Percentiles rank a stretch among this genome's conserved stretches.
These are phyloP conservation scores for Drosophila bifasciata DNA, from an alignment of 1,140 invertebrate genomes.

Conservation along the genomic window DNA sequence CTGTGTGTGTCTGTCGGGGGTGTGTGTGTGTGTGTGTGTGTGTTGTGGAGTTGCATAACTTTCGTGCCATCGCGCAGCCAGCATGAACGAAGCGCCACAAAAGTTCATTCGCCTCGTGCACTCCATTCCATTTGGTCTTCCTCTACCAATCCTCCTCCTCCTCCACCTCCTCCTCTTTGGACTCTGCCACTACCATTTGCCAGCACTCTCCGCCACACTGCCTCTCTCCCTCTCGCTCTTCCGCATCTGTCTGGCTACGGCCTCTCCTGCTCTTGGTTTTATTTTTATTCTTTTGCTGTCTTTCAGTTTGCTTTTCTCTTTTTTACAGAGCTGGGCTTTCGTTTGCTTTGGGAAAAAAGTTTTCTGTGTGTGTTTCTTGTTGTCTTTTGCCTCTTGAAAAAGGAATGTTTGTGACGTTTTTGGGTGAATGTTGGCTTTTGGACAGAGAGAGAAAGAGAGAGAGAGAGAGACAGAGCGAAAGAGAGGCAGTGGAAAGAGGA, in stretches of 20 bases:
- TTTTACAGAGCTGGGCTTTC: slow-evolving; percentile 72
- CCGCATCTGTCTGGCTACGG: slow-evolving; percentile 34
- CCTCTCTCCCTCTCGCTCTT: slow-evolving; percentile 20
- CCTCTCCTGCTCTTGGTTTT: slow-evolving; percentile 47
- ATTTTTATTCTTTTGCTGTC: slow-evolving; percentile 41
- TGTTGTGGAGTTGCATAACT: slow-evolving; percentile 78
- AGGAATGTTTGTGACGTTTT: slow-evolving; percentile 75
- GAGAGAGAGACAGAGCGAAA: neutral
- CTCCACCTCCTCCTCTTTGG: neutral
- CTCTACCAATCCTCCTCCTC: slow-evolving; percentile 19
- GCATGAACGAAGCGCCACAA: slow-evolving; percentile 64
- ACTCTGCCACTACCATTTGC: neutral
- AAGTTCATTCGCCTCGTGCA: slow-evolving; percentile 83
- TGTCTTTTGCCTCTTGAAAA: slow-evolving; percentile 64
- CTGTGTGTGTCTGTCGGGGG: slow-evolving; percentile 12
- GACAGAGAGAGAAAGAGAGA: slow-evolving; percentile 4
- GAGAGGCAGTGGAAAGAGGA: slow-evolving; percentile 19
- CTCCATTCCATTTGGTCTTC: slow-evolving; percentile 60
- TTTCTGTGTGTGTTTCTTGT: slow-evolving; percentile 20
- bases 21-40: slow-evolving; percentile 32
- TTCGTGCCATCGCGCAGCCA: slow-evolving; percentile 73
- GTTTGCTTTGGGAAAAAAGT: slow-evolving; percentile 61
- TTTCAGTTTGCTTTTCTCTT: slow-evolving; percentile 67
- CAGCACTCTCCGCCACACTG: neutral
- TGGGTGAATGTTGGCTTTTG: slow-evolving; percentile 65